Percentiles rank a stretch among this genome's conserved stretches.
phyloP scores from a whole-genome alignment of 2,888 invertebrate species.

The Tortrix viridana region DNA sequence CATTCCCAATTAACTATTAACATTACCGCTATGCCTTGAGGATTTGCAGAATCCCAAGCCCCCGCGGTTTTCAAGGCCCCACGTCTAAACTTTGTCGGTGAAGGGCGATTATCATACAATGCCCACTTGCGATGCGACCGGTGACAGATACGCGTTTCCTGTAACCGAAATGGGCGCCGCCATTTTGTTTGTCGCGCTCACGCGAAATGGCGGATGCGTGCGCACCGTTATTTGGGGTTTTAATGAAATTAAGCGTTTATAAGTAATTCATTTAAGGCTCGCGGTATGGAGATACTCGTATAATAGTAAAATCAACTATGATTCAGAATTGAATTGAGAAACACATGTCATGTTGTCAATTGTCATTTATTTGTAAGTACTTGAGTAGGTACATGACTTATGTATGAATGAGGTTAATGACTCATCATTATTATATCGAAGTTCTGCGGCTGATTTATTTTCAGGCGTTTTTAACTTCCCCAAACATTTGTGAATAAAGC shows the following conservation, averaged over 20 bases:
- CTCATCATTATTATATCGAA: no score
- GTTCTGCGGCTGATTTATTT: no score
- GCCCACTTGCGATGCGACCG: constrained; percentile 76
- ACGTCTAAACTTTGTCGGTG: constrained; percentile 75
- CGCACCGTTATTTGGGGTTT: constrained; percentile 30
- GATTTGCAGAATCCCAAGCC: constrained; percentile 11
- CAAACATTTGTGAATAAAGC: no score
- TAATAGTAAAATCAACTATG: no score
- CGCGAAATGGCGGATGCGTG: constrained; percentile 67
- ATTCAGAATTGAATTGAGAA: no score
- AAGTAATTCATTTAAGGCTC: background rate
- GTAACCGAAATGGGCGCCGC: constrained; percentile 74
- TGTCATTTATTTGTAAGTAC: no score
- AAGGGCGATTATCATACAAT: constrained; percentile 81
- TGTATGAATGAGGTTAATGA: no score
- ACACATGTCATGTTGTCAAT: no score
- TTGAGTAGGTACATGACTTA: no score
- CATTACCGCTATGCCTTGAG: background rate
- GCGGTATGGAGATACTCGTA: no score
- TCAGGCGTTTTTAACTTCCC: no score
- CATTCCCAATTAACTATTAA: background rate
- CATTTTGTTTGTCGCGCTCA: constrained; percentile 70
- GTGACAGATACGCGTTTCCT: constrained; percentile 83
- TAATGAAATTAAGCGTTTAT: constrained; percentile 33
- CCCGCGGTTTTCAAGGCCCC: constrained; percentile 63